These are phyloP conservation scores for Entomobrya multifasciata DNA, from an alignment of 2,888 invertebrate species.

Conservation along the genomic window DNA sequence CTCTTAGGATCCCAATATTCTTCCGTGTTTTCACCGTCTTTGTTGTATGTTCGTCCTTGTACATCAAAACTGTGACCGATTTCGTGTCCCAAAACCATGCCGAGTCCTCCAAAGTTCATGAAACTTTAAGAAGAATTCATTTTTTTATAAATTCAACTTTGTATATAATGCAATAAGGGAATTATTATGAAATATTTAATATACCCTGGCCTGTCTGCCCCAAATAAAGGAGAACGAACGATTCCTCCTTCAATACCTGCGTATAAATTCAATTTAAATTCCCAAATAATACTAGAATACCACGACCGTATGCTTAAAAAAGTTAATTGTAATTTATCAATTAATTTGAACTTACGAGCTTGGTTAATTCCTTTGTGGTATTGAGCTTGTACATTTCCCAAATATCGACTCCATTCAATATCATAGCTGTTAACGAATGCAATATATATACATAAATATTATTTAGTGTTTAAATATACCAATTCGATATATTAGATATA, in stretches of 20 bases:
- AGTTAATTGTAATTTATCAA: too few relatives aligned
- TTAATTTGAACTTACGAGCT: constrained; percentile 56
- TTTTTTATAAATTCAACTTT: background rate
- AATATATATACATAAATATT: too few relatives aligned
- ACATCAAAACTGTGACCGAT: constrained; percentile 62
- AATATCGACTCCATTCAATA: constrained; percentile 50
- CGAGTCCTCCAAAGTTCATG: constrained; percentile 63
- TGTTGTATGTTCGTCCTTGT: constrained; percentile 50
- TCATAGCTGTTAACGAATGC: constrained; percentile 24
- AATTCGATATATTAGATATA: too few relatives aligned
- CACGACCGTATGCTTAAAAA: too few relatives aligned
- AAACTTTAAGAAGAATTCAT: constrained; percentile 13
- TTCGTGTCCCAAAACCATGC: constrained; percentile 55
- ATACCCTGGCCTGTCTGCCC: constrained; percentile 48
- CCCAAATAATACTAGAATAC: background rate
- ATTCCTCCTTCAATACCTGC: constrained; percentile 55
- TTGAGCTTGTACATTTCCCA: constrained; percentile 56
- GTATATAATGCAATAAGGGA: too few relatives aligned
- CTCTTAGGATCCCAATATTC: constrained; percentile 68
- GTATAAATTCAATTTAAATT: background rate
- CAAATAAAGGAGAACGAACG: constrained; percentile 50
- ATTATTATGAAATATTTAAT: background rate
- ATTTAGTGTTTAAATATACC: too few relatives aligned
- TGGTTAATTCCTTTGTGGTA: constrained; percentile 54
- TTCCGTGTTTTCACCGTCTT: constrained; percentile 30